Percentiles rank a stretch among this genome's conserved stretches.
Evolutionary conservation across 2,113 vertebrate species (phyloP).

Genomic region (Nicator chloris): DNA sequence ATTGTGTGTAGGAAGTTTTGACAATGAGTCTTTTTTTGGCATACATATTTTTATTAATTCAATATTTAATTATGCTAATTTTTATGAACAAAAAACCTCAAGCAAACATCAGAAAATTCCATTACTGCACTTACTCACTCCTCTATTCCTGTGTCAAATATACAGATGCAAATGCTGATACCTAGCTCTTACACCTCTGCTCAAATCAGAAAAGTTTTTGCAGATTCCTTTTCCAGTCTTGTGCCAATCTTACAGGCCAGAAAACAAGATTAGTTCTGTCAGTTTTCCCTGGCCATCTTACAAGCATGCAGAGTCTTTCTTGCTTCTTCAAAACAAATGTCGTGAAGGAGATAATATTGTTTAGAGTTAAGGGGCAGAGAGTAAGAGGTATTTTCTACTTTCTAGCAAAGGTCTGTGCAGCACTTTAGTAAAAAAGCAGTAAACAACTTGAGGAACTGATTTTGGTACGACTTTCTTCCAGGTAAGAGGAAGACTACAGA

Average conservation of each 20-base stretch:
- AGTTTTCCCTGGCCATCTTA: not conserved
- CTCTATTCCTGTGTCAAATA: not conserved
- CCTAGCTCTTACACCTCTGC: not conserved
- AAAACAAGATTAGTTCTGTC: not conserved
- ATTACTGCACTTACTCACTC: not conserved
- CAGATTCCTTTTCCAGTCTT: not conserved
- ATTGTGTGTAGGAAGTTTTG: conserved; percentile 33
- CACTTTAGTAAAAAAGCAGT: not conserved
- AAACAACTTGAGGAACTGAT: not conserved
- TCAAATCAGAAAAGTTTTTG: conserved; percentile 15
- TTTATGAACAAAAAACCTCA: not conserved
- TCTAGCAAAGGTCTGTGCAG: not conserved
- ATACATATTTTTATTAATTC: not conserved
- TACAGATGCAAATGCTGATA: not conserved
- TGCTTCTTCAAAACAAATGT: not conserved
- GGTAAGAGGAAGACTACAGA: not conserved
- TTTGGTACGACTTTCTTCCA: not conserved
- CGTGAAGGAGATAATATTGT: not conserved
- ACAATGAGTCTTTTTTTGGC: not conserved
- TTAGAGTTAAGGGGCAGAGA: not conserved
- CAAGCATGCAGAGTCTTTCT: not conserved
- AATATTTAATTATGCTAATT: conserved; percentile 34
- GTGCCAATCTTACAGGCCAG: not conserved
- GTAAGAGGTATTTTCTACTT: not conserved
- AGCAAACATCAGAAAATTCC: conserved; percentile 5